phyloP scores from a whole-genome alignment of 1,140 invertebrate genomes.

The Diprion similis region DNA sequence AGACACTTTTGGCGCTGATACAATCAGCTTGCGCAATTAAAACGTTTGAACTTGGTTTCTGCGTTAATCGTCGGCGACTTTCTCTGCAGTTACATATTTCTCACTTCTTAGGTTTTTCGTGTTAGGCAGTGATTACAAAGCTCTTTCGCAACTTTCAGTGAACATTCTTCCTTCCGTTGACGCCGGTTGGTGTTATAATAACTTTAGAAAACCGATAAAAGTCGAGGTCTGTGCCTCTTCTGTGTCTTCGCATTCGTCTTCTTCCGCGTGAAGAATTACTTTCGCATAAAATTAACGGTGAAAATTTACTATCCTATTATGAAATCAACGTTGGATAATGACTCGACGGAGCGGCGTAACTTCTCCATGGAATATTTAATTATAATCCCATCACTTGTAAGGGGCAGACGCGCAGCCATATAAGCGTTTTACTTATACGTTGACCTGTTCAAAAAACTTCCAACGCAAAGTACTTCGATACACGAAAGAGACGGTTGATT shows the following conservation, averaged over 20 bases:
- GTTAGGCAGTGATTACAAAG: background rate
- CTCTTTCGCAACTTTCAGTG: background rate
- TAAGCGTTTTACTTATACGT: too few species aligned
- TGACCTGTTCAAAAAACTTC: too few species aligned
- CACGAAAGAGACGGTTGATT: too few species aligned
- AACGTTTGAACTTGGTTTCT: too few species aligned
- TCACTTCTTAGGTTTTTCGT: too few species aligned
- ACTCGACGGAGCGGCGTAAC: too few species aligned
- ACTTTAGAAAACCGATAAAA: background rate
- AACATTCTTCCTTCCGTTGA: background rate
- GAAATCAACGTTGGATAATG: constrained; percentile 1
- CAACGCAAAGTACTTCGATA: too few species aligned
- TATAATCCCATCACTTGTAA: too few species aligned
- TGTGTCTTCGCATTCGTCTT: background rate
- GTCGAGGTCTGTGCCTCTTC: background rate
- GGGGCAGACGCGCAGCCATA: too few species aligned
- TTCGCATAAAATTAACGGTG: background rate
- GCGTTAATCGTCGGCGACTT: background rate
- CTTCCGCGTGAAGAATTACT: background rate
- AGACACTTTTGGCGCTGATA: too few species aligned
- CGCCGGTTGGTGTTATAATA: background rate
- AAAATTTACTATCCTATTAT: background rate
- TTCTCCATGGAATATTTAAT: too few species aligned
- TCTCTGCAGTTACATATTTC: background rate
- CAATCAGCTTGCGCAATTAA: too few species aligned